Evolutionary conservation across 2,888 invertebrate genomes (phyloP).

Genomic region (Osmoderma eremita): DNA sequence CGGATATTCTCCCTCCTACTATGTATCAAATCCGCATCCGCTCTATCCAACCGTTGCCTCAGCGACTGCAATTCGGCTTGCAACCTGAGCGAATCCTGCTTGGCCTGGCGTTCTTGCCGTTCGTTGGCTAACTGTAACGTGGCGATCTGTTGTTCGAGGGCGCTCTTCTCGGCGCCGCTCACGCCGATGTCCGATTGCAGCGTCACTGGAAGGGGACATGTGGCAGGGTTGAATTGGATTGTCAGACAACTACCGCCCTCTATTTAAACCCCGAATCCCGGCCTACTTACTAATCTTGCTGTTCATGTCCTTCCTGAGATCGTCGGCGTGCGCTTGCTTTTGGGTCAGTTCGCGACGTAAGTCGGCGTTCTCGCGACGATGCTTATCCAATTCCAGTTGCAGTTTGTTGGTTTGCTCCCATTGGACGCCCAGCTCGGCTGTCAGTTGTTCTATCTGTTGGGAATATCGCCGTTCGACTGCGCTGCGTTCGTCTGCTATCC

Average conservation of each 20-base stretch:
- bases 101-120: constrained; percentile 77
- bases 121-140: constrained; percentile 73
- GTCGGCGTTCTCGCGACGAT: constrained; percentile 80
- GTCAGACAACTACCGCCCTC: constrained; percentile 9
- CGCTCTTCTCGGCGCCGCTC: constrained; percentile 80
- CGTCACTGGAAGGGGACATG: constrained; percentile 66
- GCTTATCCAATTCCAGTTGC: constrained; percentile 81
- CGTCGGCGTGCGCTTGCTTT: constrained; percentile 80
- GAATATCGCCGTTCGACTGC: constrained; percentile 79
- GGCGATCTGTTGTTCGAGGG: constrained; percentile 82
- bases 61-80: constrained; percentile 81
- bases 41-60: constrained; percentile 79
- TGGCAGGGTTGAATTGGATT: constrained; percentile 34
- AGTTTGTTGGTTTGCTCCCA: constrained; percentile 83
- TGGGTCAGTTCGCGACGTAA: constrained; percentile 80
- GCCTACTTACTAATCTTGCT: constrained; percentile 75
- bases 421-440: constrained; percentile 80
- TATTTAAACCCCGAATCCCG: background rate
- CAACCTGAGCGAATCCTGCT: constrained; percentile 78
- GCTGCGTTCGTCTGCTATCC: constrained; percentile 77
- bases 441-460: constrained; percentile 79
- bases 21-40: constrained; percentile 83
- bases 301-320: constrained; percentile 81
- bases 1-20: constrained; percentile 83
- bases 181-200: constrained; percentile 82